Percentiles rank a stretch among this genome's conserved stretches.
Conservation (phyloP, 64 coral and sea anemone species). For the Pocillopora verrucosa region DNA sequence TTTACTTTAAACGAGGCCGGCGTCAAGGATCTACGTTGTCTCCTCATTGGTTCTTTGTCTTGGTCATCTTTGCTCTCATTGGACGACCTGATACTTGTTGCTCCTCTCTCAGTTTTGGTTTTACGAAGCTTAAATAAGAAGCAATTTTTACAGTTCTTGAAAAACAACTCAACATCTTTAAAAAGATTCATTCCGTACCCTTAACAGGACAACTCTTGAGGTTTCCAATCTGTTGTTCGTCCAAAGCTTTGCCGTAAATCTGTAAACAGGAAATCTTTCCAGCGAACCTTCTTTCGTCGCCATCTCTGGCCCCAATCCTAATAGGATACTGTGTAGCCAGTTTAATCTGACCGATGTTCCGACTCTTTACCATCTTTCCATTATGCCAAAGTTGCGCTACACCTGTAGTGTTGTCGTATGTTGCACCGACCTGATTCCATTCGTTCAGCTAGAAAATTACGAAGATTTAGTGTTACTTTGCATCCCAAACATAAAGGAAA, state of each 20-base stretch:
- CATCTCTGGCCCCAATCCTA: slow-evolving; percentile 80
- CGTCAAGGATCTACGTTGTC: too few species aligned
- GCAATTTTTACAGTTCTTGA: too few species aligned
- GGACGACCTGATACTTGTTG: too few species aligned
- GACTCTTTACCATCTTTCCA: slow-evolving; percentile 97
- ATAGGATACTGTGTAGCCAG: slow-evolving; percentile 90
- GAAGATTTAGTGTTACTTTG: not conserved
- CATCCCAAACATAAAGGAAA: not conserved
- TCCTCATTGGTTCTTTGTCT: too few species aligned
- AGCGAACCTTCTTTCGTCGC: slow-evolving; percentile 72
- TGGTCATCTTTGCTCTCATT: too few species aligned
- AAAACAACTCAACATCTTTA: not conserved
- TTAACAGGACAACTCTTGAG: slow-evolving; percentile 91
- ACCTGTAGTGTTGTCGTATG: slow-evolving; percentile 96
- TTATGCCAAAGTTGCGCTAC: slow-evolving; percentile 97
- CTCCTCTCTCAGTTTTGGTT: too few species aligned
- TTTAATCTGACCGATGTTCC: slow-evolving; percentile 87
- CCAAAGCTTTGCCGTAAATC: slow-evolving; percentile 87
- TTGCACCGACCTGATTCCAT: slow-evolving; percentile 96
- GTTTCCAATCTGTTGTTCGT: slow-evolving; percentile 88
- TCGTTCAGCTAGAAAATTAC: slow-evolving; percentile 59
- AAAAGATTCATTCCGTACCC: slow-evolving; percentile 30
- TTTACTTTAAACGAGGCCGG: too few species aligned
- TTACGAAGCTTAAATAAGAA: too few species aligned
- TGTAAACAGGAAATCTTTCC: slow-evolving; percentile 97